phyloP scores from a whole-genome alignment of 1,140 invertebrate genomes.

The Drosophila equinoxialis region DNA sequence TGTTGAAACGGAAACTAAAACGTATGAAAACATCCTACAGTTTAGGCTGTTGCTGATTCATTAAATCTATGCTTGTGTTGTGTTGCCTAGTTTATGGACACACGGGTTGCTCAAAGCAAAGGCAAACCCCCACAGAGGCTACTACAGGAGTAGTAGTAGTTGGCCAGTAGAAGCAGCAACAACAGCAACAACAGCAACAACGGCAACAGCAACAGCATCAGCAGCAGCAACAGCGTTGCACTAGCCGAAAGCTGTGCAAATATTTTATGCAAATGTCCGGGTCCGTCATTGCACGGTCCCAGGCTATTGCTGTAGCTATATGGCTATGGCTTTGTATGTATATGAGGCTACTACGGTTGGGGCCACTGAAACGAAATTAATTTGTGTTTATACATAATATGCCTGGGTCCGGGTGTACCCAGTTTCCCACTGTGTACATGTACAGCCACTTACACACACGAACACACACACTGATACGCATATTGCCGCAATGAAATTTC shows the following conservation, averaged over 20 bases:
- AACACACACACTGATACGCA: conserved; percentile 18
- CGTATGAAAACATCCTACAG: conserved; percentile 5
- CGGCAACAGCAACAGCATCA: conserved; percentile 10
- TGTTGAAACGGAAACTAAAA: conserved; percentile 25
- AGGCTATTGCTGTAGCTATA: conserved; percentile 17
- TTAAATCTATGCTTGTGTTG: conserved; percentile 69
- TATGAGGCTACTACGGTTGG: conserved; percentile 70
- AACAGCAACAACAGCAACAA: conserved; percentile 39
- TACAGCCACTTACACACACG: conserved; percentile 7
- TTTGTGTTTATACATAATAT: conserved; percentile 83
- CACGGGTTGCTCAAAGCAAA: conserved; percentile 64
- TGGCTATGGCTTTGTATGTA: conserved; percentile 39
- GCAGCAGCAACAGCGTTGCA: conserved; percentile 60
- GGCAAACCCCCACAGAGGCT: conserved; percentile 38
- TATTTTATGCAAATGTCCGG: conserved; percentile 82
- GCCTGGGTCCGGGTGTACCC: conserved; percentile 58
- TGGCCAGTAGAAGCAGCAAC: conserved; percentile 19
- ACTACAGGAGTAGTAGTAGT: neutral
- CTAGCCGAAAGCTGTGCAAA: conserved; percentile 80
- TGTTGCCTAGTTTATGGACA: conserved; percentile 80
- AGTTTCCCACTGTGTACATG: conserved; percentile 51
- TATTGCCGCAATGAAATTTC: conserved; percentile 75
- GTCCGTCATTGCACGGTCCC: conserved; percentile 66
- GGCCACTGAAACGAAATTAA: conserved; percentile 82
- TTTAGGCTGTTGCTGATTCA: conserved; percentile 63